A percentile compares a stretch with the other conserved stretches of the same genome.
Evolutionary conservation across 2,888 invertebrate species (phyloP).

Genomic region (Temnothorax unifasciatus): DNA sequence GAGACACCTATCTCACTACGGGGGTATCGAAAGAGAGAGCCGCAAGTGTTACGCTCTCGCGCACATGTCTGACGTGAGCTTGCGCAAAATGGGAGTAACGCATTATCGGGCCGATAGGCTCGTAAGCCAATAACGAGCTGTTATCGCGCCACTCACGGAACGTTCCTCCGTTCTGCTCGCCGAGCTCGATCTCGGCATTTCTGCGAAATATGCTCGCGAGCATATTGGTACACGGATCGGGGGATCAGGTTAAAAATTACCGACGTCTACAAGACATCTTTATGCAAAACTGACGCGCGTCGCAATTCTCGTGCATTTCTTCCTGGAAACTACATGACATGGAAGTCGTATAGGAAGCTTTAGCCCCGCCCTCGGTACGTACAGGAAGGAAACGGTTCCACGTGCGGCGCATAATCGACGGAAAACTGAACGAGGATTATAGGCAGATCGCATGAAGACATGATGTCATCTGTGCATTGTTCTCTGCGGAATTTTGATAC

Average conservation of each 20-base stretch:
- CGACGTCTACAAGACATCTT: constrained; percentile 21
- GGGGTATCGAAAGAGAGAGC: background rate
- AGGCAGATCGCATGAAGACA: constrained; percentile 8
- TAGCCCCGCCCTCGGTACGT: constrained; percentile 1
- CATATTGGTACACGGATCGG: background rate
- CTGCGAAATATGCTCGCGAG: background rate
- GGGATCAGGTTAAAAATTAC: constrained; percentile 14
- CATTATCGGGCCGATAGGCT: constrained; percentile 25
- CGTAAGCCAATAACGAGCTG: constrained; percentile 24
- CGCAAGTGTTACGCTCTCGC: constrained; percentile 13
- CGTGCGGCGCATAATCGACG: constrained; percentile 37
- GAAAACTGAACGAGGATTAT: constrained; percentile 22
- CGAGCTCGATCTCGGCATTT: background rate
- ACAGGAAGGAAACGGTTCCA: constrained; percentile 29
- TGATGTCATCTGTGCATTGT: background rate
- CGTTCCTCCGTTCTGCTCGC: background rate
- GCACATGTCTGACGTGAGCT: constrained; percentile 46
- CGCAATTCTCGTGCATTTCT: constrained; percentile 30
- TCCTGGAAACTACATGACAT: constrained; percentile 33
- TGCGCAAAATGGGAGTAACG: constrained; percentile 33
- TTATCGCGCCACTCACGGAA: background rate
- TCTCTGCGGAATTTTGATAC: background rate
- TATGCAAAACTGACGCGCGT: constrained; percentile 34
- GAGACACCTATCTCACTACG: constrained; percentile 67
- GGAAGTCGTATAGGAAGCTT: constrained; percentile 35